These are phyloP conservation scores for Cichladusa arquata DNA, from an alignment of 2,113 vertebrate species.

Conservation along the genomic window DNA sequence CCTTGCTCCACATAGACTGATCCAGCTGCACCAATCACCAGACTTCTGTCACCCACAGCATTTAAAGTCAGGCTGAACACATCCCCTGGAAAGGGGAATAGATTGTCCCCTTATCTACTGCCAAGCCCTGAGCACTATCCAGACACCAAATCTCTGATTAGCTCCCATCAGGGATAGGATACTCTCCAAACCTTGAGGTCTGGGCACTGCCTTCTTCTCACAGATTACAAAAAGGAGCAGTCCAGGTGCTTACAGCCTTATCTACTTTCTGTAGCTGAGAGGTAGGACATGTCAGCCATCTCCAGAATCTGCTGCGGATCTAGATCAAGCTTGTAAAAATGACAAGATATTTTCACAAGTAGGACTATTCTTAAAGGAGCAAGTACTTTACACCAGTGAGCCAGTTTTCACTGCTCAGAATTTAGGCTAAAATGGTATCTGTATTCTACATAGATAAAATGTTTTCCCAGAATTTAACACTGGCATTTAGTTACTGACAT, in stretches of 20 bases:
- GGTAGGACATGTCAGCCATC: neutral
- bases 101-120: neutral
- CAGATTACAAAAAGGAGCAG: neutral
- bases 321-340: neutral
- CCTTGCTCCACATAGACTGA: neutral
- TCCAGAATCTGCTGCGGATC: neutral
- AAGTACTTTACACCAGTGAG: neutral
- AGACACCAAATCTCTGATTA: neutral
- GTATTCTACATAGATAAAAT: neutral
- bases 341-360: neutral
- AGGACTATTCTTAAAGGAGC: neutral
- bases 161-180: neutral
- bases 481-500: neutral
- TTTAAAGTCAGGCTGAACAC: neutral
- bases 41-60: neutral
- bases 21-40: neutral
- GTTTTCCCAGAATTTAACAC: neutral
- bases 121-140: neutral
- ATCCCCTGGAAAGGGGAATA: fast-evolving
- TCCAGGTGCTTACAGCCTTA: fast-evolving
- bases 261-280: neutral
- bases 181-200: neutral
- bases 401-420: neutral
- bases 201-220: neutral
- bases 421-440: neutral